These are phyloP conservation scores for Edolisoma coerulescens DNA, from an alignment of 2,113 vertebrate species.

Conservation along the genomic window DNA sequence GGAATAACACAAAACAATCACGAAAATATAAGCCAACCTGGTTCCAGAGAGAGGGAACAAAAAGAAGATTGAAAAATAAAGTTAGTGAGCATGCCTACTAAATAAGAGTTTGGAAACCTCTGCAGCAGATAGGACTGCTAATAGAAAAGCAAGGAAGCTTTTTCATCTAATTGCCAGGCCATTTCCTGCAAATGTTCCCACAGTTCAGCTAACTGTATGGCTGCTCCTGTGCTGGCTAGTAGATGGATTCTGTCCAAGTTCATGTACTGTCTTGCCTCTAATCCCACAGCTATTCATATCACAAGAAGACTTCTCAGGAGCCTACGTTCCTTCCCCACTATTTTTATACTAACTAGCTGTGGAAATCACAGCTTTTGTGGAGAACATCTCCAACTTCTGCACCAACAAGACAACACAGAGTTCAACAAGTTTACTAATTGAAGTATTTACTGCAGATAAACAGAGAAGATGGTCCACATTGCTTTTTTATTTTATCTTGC, in stretches of 20 bases:
- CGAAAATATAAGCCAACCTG: background rate
- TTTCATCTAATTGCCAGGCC: background rate
- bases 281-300: background rate
- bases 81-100: background rate
- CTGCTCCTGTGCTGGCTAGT: background rate
- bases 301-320: background rate
- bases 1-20: background rate
- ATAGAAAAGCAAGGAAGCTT: background rate
- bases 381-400: background rate
- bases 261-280: background rate
- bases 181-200: background rate
- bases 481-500: background rate
- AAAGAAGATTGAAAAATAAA: background rate
- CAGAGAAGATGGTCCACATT: accelerated
- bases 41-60: background rate
- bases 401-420: background rate
- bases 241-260: background rate
- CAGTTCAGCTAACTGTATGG: background rate
- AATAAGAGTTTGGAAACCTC: background rate
- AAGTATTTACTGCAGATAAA: background rate
- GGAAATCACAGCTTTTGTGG: background rate
- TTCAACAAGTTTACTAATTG: background rate
- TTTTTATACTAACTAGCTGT: background rate
- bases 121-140: background rate
- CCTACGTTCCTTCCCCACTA: accelerated